Evolutionary conservation across 2,113 vertebrate genomes (phyloP).

Genomic region (Strix uralensis): DNA sequence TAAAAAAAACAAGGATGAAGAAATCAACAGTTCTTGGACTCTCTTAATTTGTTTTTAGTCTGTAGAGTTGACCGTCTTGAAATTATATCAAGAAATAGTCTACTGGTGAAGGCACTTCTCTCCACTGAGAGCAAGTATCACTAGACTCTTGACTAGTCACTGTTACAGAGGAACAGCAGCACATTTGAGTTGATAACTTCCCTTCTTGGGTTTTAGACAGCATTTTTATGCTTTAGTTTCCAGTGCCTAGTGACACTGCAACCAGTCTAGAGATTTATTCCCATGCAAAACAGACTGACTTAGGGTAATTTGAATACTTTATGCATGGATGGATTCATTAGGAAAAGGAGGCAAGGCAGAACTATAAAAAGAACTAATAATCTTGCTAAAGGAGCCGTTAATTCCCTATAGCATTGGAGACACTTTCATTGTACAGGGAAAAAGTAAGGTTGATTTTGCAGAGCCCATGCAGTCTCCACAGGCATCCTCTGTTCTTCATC

Average conservation of each 20-base stretch:
- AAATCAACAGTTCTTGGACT: neutral
- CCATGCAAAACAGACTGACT: constrained; percentile 61
- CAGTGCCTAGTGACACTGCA: neutral
- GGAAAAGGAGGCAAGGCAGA: constrained; percentile 44
- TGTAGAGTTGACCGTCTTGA: neutral
- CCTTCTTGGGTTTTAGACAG: neutral
- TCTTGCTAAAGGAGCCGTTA: constrained; percentile 57
- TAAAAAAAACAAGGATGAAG: neutral
- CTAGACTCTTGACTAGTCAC: neutral
- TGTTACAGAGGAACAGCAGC: neutral
- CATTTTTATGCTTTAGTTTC: constrained; percentile 5
- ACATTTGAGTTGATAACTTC: neutral
- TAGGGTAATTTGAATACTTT: constrained; percentile 59
- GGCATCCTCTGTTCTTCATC: neutral
- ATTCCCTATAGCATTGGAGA: neutral
- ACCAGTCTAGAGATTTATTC: constrained; percentile 51
- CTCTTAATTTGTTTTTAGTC: neutral
- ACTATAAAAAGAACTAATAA: constrained; percentile 64
- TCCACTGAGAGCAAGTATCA: neutral
- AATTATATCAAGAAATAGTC: neutral
- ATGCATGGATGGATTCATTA: constrained; percentile 59
- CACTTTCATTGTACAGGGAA: neutral
- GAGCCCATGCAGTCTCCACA: neutral
- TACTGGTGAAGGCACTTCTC: neutral
- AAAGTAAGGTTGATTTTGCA: neutral